Percentiles rank a stretch among this genome's conserved stretches.
These are phyloP conservation scores for Meloidogyne exigua DNA, from an alignment of 1,140 invertebrate species.

Conservation along the genomic window DNA sequence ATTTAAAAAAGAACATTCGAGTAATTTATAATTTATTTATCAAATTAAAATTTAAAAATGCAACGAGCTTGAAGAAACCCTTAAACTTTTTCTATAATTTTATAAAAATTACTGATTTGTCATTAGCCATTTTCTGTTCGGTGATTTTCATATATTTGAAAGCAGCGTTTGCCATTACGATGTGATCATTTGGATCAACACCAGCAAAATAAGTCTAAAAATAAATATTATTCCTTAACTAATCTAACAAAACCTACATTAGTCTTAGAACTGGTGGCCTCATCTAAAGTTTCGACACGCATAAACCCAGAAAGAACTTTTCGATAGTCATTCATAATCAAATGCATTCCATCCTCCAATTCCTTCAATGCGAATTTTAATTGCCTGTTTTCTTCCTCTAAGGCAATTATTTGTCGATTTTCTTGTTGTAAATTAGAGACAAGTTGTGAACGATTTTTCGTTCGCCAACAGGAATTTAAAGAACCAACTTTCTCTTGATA, in stretches of 20 bases:
- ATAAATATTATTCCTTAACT: background rate
- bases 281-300: conserved; percentile 22
- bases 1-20: background rate
- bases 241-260: conserved; percentile 13
- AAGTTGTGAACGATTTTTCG: conserved; percentile 32
- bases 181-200: background rate
- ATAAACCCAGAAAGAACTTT: conserved; percentile 32
- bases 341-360: conserved; percentile 33
- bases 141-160: conserved; percentile 14
- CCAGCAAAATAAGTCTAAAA: conserved; percentile 26
- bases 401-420: conserved; percentile 41
- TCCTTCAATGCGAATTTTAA: conserved; percentile 30
- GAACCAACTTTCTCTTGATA: conserved; percentile 38
- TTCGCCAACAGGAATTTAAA: conserved; percentile 37
- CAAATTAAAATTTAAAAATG: too few relatives aligned
- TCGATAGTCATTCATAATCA: conserved; percentile 38
- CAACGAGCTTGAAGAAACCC: background rate
- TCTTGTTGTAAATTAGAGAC: conserved; percentile 37
- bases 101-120: conserved; percentile 2
- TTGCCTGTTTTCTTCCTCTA: conserved; percentile 31
- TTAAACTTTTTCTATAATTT: background rate
- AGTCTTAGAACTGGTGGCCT: conserved; percentile 14
- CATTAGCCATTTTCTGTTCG: conserved; percentile 23
- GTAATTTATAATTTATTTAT: too few relatives aligned
- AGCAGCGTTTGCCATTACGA: conserved; percentile 21